These are phyloP conservation scores for Contarinia nasturtii DNA, from an alignment of 1,140 invertebrate species.

Conservation along the genomic window DNA sequence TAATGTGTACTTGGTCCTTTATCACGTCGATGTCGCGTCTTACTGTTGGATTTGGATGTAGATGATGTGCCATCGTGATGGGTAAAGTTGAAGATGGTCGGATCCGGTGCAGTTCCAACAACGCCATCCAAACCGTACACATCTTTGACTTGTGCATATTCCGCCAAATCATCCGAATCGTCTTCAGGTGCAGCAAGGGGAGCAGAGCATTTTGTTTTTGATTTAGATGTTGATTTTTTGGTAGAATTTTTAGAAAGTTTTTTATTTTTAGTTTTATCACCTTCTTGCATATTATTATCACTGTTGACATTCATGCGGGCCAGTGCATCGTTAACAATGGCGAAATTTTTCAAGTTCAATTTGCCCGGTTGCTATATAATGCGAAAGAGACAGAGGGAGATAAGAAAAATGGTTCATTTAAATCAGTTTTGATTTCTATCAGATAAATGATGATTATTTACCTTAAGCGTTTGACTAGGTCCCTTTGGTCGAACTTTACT, in stretches of 20 bases:
- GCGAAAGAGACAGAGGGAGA: no score
- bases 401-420: conserved; percentile 13
- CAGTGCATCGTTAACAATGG: conserved; percentile 64
- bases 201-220: conserved; percentile 34
- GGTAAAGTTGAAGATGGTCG: conserved; percentile 34
- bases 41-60: conserved; percentile 24
- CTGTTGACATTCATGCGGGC: conserved; percentile 48
- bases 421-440: neutral
- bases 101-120: conserved; percentile 17
- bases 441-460: conserved; percentile 16
- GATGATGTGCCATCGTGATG: conserved; percentile 44
- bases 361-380: conserved; percentile 61
- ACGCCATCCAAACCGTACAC: conserved; percentile 31
- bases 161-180: conserved; percentile 25
- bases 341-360: conserved; percentile 75
- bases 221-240: conserved; percentile 4
- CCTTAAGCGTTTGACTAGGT: conserved; percentile 63
- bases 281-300: conserved; percentile 15
- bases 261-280: conserved; percentile 10
- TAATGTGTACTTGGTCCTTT: conserved; percentile 35
- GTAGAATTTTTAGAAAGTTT: neutral
- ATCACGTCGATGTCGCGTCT: conserved; percentile 34
- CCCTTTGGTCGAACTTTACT: conserved; percentile 46
- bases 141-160: conserved; percentile 20
- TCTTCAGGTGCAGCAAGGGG: conserved; percentile 64